Conservation (phyloP, 2,888 invertebrate species). For the Bibio marci region DNA sequence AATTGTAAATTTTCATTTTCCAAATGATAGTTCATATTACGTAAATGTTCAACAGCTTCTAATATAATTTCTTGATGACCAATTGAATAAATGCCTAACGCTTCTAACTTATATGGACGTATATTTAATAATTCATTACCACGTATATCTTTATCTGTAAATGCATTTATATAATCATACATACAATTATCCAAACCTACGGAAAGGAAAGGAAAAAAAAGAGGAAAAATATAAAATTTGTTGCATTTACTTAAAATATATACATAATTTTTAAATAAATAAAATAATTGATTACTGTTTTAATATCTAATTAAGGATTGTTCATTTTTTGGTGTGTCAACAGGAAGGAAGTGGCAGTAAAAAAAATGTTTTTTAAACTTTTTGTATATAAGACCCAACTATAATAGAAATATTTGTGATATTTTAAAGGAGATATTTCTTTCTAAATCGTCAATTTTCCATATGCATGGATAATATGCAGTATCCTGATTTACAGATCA, state of each 20-base stretch:
- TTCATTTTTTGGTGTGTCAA: too few species aligned
- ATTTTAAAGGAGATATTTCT: too few species aligned
- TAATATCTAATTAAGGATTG: too few species aligned
- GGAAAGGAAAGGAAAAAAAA: background rate
- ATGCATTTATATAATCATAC: conserved; percentile 60
- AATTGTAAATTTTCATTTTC: conserved; percentile 85
- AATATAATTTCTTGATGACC: conserved; percentile 89
- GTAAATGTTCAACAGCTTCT: conserved; percentile 78
- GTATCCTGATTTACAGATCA: too few species aligned
- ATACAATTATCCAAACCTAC: conserved; percentile 36
- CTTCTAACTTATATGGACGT: conserved; percentile 74
- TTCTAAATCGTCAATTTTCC: too few species aligned
- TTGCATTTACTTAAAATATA: background rate
- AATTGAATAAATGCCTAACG: conserved; percentile 67
- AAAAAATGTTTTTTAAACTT: background rate
- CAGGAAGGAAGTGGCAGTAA: background rate
- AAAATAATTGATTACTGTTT: too few species aligned
- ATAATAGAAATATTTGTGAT: too few species aligned
- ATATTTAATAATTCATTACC: conserved; percentile 64
- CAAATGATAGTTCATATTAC: conserved; percentile 81
- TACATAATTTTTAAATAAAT: background rate
- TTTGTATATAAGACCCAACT: too few species aligned
- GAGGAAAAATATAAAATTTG: conserved; percentile 3
- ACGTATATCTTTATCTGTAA: conserved; percentile 63
- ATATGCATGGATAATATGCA: too few species aligned